Evolutionary conservation across 2,113 vertebrate species (phyloP).

Genomic region (Oenanthe melanoleuca): DNA sequence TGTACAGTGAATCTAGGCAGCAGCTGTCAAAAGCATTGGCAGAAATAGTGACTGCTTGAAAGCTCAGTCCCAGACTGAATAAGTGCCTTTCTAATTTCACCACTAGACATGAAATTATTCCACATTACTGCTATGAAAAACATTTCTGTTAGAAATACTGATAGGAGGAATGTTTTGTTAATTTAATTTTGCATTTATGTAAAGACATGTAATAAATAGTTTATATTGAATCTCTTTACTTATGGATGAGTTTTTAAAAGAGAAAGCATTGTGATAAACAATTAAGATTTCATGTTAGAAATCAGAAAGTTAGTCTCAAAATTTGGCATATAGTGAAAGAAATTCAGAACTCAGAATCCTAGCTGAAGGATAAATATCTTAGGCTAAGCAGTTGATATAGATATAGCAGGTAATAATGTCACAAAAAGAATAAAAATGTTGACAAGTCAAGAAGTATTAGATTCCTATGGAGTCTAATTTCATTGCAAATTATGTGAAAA

Average conservation of each 20-base stretch:
- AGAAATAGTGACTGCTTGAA: not conserved
- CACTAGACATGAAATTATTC: not conserved
- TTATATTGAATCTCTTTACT: not conserved
- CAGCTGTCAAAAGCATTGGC: not conserved
- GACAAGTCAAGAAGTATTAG: not conserved
- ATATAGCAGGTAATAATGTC: not conserved
- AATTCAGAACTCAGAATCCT: not conserved
- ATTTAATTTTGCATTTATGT: not conserved
- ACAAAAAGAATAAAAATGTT: not conserved
- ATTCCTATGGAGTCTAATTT: not conserved
- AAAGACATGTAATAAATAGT: not conserved
- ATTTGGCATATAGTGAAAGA: not conserved
- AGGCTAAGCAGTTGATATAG: not conserved
- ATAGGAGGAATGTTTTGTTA: not conserved
- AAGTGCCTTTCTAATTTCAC: slow-evolving; percentile 10
- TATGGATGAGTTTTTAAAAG: not conserved
- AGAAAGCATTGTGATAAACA: not conserved
- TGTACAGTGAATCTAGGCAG: not conserved
- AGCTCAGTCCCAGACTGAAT: not conserved
- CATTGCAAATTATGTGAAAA: not conserved
- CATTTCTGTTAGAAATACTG: not conserved
- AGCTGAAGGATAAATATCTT: not conserved
- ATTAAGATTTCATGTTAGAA: not conserved
- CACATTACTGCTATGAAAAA: not conserved
- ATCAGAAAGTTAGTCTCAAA: not conserved